These are phyloP conservation scores for Galerucella calmariensis DNA, from an alignment of 2,888 invertebrate species.

Conservation along the genomic window DNA sequence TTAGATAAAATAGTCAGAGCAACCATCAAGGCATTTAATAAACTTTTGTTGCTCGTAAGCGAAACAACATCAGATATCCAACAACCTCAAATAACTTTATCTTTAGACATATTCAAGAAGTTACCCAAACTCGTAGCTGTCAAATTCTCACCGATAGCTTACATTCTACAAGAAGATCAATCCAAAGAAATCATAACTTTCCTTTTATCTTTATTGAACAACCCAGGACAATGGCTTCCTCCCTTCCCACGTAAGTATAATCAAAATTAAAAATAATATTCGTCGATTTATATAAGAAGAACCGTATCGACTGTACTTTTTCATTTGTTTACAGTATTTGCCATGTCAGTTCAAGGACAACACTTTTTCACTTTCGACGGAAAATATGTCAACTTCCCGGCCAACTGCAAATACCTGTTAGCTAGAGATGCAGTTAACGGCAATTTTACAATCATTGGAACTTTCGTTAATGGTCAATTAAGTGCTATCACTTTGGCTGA, in stretches of 20 bases:
- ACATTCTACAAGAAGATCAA: slow-evolving; percentile 70
- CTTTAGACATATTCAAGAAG: slow-evolving; percentile 59
- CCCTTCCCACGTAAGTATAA: slow-evolving; percentile 72
- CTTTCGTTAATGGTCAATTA: slow-evolving; percentile 76
- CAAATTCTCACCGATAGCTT: slow-evolving; percentile 72
- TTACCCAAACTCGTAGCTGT: slow-evolving; percentile 71
- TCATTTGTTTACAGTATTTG: slow-evolving; percentile 69
- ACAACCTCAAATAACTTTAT: slow-evolving; percentile 28
- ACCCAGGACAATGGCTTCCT: slow-evolving; percentile 71
- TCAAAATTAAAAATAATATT: background rate
- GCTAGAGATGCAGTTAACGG: slow-evolving; percentile 86
- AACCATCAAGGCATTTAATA: slow-evolving; percentile 53
- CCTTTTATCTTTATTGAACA: slow-evolving; percentile 67
- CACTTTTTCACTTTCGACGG: slow-evolving; percentile 92
- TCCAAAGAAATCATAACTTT: slow-evolving; percentile 65
- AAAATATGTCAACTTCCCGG: slow-evolving; percentile 81
- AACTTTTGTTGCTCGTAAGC: slow-evolving; percentile 54
- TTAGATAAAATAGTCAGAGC: slow-evolving; percentile 73
- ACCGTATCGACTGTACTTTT: background rate
- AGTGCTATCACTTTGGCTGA: slow-evolving; percentile 77
- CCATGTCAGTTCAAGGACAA: slow-evolving; percentile 80
- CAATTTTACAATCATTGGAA: slow-evolving; percentile 84
- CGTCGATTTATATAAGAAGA: too few species aligned
- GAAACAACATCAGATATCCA: slow-evolving; percentile 33
- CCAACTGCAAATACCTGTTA: slow-evolving; percentile 85